phyloP scores from a whole-genome alignment of 2,888 invertebrate species.

The Cephus rjabovi region DNA sequence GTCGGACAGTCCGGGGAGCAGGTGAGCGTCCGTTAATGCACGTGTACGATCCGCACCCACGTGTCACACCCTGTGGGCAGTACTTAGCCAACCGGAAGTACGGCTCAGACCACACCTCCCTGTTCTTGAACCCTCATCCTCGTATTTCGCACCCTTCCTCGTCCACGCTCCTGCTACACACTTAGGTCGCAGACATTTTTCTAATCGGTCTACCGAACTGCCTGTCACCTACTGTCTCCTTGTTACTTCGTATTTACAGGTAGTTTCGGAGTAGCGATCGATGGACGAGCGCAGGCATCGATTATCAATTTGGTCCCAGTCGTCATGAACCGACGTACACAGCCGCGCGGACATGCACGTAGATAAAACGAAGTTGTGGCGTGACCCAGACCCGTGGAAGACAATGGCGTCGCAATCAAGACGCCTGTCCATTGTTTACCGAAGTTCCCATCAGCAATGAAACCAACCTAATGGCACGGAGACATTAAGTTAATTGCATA shows the following conservation, averaged over 20 bases:
- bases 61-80: slow-evolving; percentile 34
- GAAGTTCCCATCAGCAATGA: background rate
- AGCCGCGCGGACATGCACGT: background rate
- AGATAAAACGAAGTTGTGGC: background rate
- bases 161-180: background rate
- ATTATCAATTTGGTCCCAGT: slow-evolving; percentile 35
- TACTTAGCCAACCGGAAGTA: slow-evolving; percentile 8
- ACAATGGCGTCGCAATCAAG: background rate
- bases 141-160: background rate
- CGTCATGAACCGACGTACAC: background rate
- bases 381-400: background rate
- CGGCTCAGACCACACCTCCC: background rate
- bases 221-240: background rate
- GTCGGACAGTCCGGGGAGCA: slow-evolving; percentile 43
- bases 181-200: background rate
- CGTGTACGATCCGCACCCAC: slow-evolving; percentile 41
- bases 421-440: background rate
- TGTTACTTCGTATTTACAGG: background rate
- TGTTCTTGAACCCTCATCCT: background rate
- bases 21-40: slow-evolving; percentile 44
- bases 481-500: slow-evolving; percentile 52
- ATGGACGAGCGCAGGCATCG: slow-evolving; percentile 22
- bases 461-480: slow-evolving; percentile 42
- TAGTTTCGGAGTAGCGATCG: background rate
- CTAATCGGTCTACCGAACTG: background rate